Conservation (phyloP, 2,797 vertebrate genomes). For the Manis pentadactyla region DNA sequence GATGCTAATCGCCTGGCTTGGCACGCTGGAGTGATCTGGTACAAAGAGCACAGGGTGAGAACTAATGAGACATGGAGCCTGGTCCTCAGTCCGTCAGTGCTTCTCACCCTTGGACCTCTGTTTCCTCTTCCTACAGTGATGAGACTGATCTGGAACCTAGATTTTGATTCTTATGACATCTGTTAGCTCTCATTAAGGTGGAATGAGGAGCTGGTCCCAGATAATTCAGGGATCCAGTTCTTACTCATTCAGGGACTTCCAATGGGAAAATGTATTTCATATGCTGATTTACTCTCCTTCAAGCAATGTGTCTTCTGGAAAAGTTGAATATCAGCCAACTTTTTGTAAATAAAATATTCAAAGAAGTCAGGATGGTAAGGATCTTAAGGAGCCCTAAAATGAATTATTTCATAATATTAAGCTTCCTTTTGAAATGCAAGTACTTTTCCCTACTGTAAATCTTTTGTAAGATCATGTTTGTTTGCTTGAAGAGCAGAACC, state of each 20-base stretch:
- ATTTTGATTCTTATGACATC: neutral
- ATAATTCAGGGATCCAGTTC: neutral
- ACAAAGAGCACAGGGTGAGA: neutral
- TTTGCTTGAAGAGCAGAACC: neutral
- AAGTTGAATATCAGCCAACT: neutral
- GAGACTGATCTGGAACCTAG: neutral
- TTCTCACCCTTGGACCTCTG: neutral
- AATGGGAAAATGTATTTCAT: neutral
- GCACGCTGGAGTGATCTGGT: neutral
- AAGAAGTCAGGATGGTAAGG: neutral
- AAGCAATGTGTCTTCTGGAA: neutral
- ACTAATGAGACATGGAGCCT: neutral
- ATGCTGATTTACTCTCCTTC: neutral
- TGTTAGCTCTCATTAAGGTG: neutral
- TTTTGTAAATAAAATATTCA: neutral
- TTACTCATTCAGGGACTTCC: neutral
- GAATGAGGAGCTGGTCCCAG: neutral
- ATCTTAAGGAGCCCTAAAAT: neutral
- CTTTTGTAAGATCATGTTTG: neutral
- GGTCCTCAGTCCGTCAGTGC: neutral
- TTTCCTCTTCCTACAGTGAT: neutral
- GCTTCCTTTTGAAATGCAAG: constrained; percentile 40
- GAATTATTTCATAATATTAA: neutral
- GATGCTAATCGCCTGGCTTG: neutral
- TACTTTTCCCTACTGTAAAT: neutral